Percentiles rank a stretch among this genome's conserved stretches.
Conservation (phyloP, 30 jellyfish, hydroid and myxozoan genomes). For the Chrysaora quinquecirrha region DNA sequence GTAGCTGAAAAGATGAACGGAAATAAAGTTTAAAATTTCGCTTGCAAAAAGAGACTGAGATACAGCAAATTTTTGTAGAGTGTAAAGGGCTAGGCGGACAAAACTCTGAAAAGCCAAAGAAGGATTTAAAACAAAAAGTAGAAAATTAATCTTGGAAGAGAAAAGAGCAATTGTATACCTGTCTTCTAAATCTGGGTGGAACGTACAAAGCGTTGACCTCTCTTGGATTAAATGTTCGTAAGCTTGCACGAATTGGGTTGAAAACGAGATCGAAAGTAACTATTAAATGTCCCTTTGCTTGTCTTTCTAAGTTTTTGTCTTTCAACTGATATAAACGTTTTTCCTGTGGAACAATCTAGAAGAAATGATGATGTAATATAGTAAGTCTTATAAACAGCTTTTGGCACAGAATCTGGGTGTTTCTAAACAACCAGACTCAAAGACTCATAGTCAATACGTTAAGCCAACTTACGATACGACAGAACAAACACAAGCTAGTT, state of each 20-base stretch:
- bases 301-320: conserved; percentile 90
- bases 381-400: too few species aligned
- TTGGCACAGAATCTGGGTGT: too few species aligned
- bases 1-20: conserved; percentile 51
- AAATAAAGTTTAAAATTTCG: too few species aligned
- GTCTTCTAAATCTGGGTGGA: conserved; percentile 95
- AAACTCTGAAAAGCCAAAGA: not conserved
- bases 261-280: conserved; percentile 70
- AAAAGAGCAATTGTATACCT: conserved; percentile 63
- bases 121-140: not conserved
- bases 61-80: too few species aligned
- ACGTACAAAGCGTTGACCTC: conserved; percentile 76
- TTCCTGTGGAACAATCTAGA: conserved; percentile 77
- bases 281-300: conserved; percentile 88
- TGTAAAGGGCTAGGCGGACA: too few species aligned
- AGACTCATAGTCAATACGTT: too few species aligned
- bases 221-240: conserved; percentile 88
- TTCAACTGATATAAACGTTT: conserved; percentile 83
- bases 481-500: too few species aligned
- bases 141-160: not conserved
- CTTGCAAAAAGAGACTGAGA: too few species aligned
- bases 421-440: too few species aligned
- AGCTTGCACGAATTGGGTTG: conserved; percentile 93
- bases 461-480: too few species aligned
- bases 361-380: not conserved